Evolutionary conservation across 92 coral and sea anemone species (phyloP).

Genomic region (Epizoanthus stellaris): DNA sequence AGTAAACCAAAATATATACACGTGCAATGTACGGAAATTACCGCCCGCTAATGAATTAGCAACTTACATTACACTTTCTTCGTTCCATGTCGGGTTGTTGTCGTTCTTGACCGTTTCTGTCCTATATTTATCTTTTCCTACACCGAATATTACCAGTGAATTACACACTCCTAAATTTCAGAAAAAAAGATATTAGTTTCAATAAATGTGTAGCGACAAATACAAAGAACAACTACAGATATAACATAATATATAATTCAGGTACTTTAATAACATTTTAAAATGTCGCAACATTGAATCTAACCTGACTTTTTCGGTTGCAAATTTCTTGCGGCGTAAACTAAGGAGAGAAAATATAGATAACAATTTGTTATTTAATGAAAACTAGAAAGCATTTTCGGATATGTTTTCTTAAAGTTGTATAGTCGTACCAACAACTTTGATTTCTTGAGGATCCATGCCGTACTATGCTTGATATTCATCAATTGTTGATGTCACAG

Average conservation of each 20-base stretch:
- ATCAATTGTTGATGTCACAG: slow-evolving; percentile 23
- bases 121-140: slow-evolving; percentile 92
- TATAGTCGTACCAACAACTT: slow-evolving; percentile 79
- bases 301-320: slow-evolving; percentile 75
- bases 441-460: slow-evolving; percentile 47
- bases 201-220: background rate
- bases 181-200: background rate
- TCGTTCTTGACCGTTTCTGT: slow-evolving; percentile 78
- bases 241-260: background rate
- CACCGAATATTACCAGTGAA: slow-evolving; percentile 91
- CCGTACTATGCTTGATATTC: background rate
- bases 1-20: background rate
- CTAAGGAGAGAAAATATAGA: slow-evolving; percentile 45
- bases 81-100: slow-evolving; percentile 98
- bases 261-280: background rate
- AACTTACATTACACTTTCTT: slow-evolving; percentile 93
- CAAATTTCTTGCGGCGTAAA: slow-evolving; percentile 91
- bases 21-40: background rate
- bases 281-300: background rate
- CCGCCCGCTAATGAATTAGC: background rate
- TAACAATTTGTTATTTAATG: background rate
- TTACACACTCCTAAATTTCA: slow-evolving; percentile 74
- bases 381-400: background rate
- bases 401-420: background rate
- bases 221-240: background rate